Base-by-base conservation (phyloP, 2,888 invertebrate species). In the Tetragonula carbonaria region DNA sequence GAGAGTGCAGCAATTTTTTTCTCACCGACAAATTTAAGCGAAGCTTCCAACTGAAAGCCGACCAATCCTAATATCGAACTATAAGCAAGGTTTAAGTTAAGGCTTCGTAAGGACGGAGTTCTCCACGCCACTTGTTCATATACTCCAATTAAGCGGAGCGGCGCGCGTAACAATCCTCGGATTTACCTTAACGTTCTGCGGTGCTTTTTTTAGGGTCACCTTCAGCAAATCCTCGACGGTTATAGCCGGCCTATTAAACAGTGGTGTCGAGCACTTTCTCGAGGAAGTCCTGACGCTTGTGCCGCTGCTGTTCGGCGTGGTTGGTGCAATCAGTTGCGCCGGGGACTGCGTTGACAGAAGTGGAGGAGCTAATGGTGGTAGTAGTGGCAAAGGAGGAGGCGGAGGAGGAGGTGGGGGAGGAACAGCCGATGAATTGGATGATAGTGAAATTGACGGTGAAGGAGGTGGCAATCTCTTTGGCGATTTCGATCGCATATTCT, bases 221-320 rank as follows among this genome's bases (percentile, higher is more conserved):
- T 93, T 94, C 51, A 92, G 81, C 70, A 95, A 90, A 89, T 94
- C 95, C 51, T 95, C 94, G 13, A 94, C 93, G 11, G 94, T 95
- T 55, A 95, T 95, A n/a, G 90, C 53, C 4, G 93, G 93, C 76
- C 94, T 91, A 51, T 76, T 87, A n/a, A 79, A 23, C 28, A 90
- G 68, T n/a, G 93, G 91, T 33, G 92, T 91, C 13, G 91, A 92
- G 65, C 87, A 91, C 75, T 92, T 93, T 76, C 88, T 91, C 57
- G 90, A 83, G 28, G 92, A 90, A n/a, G 90, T 89, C 62, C 85
- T 87, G 51, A 82, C 78, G 62, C 38, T 88, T 63, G 73, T 87
- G 51, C 77, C 83, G 33, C 74, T 90, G 53, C 74, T 90, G 53
- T 84, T 89, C 3, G 90, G 87, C 6, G 88, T 91, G 62, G 87